phyloP scores from a whole-genome alignment of 2,888 invertebrate genomes.

The Cerceris rybyensis region DNA sequence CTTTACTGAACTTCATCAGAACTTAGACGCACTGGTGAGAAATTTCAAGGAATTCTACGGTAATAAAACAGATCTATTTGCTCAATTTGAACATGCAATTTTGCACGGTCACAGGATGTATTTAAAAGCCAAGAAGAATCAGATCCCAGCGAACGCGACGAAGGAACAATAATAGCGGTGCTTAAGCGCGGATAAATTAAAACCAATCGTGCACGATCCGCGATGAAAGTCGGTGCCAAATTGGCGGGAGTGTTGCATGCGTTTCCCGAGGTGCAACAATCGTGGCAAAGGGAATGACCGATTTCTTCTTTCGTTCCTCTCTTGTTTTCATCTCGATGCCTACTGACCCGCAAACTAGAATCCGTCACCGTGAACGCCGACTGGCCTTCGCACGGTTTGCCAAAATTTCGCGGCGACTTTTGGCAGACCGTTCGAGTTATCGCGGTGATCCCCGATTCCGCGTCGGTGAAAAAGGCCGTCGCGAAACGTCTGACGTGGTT shows the following conservation, averaged over 20 bases:
- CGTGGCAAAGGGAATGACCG: slow-evolving; percentile 5
- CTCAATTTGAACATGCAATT: too few relatives aligned
- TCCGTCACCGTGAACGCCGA: neutral
- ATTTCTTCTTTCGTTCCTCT: slow-evolving; percentile 19
- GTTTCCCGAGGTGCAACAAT: slow-evolving; percentile 31
- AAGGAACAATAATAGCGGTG: neutral
- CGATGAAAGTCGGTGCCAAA: slow-evolving; percentile 33
- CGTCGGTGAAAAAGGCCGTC: too few relatives aligned
- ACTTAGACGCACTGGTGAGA: too few relatives aligned
- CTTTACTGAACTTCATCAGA: too few relatives aligned
- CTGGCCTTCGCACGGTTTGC: slow-evolving; percentile 9
- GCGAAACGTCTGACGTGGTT: too few relatives aligned
- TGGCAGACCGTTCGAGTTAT: slow-evolving; percentile 11
- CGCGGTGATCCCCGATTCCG: neutral
- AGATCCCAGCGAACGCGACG: neutral
- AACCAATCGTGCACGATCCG: slow-evolving; percentile 21
- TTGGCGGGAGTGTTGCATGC: slow-evolving; percentile 19
- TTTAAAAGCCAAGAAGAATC: too few relatives aligned
- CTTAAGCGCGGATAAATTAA: slow-evolving; percentile 28
- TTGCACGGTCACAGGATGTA: too few relatives aligned
- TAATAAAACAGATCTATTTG: too few relatives aligned
- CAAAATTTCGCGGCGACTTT: slow-evolving; percentile 32
- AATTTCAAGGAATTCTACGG: too few relatives aligned
- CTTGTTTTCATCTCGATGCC: neutral
- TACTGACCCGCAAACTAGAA: slow-evolving; percentile 44